Percentiles rank a stretch among this genome's conserved stretches.
These are phyloP conservation scores for Tauraco hartlaubi DNA, from an alignment of 2,797 vertebrate genomes.

Conservation along the genomic window DNA sequence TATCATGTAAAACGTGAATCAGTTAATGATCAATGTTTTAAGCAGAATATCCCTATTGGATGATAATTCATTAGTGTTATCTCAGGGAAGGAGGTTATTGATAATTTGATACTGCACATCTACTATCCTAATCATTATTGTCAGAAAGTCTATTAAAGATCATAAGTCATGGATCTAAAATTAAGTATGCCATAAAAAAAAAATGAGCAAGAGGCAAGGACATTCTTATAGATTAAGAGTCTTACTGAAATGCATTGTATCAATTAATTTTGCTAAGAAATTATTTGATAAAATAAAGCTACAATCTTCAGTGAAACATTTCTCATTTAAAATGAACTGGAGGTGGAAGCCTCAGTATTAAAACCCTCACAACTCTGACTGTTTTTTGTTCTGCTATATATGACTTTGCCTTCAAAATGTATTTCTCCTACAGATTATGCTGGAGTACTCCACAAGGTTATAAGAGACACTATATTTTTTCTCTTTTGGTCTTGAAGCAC, in stretches of 20 bases:
- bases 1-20: background rate
- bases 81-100: slow-evolving; percentile 59
- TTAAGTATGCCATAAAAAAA: slow-evolving; percentile 37
- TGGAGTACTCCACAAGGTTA: background rate
- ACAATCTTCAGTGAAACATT: background rate
- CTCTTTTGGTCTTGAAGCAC: background rate
- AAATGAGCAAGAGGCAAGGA: slow-evolving; percentile 10
- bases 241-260: background rate
- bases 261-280: background rate
- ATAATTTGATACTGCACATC: slow-evolving; percentile 63
- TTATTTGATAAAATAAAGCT: slow-evolving; percentile 3
- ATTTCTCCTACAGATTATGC: background rate
- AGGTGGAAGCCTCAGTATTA: background rate
- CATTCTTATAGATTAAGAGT: slow-evolving; percentile 23
- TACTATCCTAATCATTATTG: slow-evolving; percentile 74
- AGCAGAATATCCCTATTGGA: slow-evolving; percentile 5
- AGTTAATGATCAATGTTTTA: background rate
- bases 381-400: background rate
- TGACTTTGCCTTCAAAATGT: background rate
- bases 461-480: background rate
- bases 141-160: slow-evolving; percentile 80
- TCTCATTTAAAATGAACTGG: background rate
- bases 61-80: slow-evolving; percentile 62
- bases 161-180: slow-evolving; percentile 73
- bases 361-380: background rate